A percentile compares a stretch with the other conserved stretches of the same genome.
These are phyloP conservation scores for Drosophila miranda DNA, from an alignment of 1,140 invertebrate genomes.

Conservation along the genomic window DNA sequence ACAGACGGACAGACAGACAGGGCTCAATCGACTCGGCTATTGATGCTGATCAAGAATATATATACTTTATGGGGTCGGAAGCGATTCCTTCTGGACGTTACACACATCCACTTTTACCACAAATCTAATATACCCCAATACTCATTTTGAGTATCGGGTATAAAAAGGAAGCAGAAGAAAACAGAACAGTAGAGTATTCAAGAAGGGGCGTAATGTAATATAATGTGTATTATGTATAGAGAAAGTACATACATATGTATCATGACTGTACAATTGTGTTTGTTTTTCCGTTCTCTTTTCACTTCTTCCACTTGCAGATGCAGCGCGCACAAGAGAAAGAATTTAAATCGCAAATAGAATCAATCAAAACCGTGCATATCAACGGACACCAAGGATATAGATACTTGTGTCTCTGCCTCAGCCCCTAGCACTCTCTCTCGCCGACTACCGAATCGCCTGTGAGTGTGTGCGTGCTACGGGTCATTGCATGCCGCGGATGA, in stretches of 20 bases:
- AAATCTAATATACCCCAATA: too few relatives aligned
- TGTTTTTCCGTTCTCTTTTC: slow-evolving; percentile 65
- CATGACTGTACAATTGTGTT: slow-evolving; percentile 43
- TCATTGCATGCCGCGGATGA: slow-evolving; percentile 78
- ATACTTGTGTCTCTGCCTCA: too few relatives aligned
- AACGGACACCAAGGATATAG: slow-evolving; percentile 8
- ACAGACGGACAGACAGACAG: too few relatives aligned
- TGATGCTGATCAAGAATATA: too few relatives aligned
- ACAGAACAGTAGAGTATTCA: neutral
- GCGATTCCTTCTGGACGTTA: too few relatives aligned
- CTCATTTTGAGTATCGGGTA: too few relatives aligned
- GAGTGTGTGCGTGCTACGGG: slow-evolving; percentile 21
- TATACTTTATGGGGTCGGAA: too few relatives aligned
- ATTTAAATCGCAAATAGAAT: slow-evolving; percentile 47
- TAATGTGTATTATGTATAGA: slow-evolving; percentile 20
- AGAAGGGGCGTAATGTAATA: slow-evolving; percentile 36
- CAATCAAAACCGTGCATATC: slow-evolving; percentile 52
- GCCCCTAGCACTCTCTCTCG: neutral
- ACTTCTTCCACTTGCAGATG: slow-evolving; percentile 73
- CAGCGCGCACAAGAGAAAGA: slow-evolving; percentile 30
- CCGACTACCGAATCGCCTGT: neutral
- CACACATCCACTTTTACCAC: too few relatives aligned
- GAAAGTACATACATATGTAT: slow-evolving; percentile 19
- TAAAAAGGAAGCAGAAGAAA: slow-evolving; percentile 29
- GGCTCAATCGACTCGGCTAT: too few relatives aligned